A percentile compares a stretch with the other conserved stretches of the same genome.
Evolutionary conservation across 1,140 invertebrate species (phyloP).

Genomic region (Myzus persicae): DNA sequence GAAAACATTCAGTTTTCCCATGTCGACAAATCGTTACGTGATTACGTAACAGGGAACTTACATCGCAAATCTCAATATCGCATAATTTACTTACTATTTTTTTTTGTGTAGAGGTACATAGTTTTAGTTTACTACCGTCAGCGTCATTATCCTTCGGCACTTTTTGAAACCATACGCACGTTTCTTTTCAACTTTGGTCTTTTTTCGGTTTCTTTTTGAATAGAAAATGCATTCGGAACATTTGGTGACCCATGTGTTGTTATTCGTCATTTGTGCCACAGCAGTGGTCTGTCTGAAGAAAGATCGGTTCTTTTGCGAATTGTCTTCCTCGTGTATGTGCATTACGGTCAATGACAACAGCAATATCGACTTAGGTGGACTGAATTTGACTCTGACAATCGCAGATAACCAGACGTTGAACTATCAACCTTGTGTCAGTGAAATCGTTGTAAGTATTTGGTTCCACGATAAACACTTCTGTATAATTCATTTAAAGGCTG

Average conservation of each 20-base stretch:
- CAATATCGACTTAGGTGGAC: neutral
- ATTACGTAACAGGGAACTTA: neutral
- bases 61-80: too few relatives aligned
- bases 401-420: neutral
- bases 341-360: neutral
- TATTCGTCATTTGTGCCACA: neutral
- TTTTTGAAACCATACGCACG: too few relatives aligned
- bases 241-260: neutral
- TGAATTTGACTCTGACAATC: neutral
- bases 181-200: too few relatives aligned
- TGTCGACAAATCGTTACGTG: neutral
- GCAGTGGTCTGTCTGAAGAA: neutral
- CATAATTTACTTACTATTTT: too few relatives aligned
- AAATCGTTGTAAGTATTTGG: neutral
- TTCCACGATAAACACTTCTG: too few relatives aligned
- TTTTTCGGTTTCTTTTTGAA: neutral
- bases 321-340: neutral
- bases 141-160: too few relatives aligned
- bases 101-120: too few relatives aligned
- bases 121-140: too few relatives aligned
- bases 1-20: neutral
- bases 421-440: constrained; percentile 31
- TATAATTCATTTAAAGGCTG: neutral
- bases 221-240: neutral
- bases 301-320: constrained; percentile 18